Conservation (phyloP, 2,113 vertebrate genomes). For the Anarhynchus alexandrinus region DNA sequence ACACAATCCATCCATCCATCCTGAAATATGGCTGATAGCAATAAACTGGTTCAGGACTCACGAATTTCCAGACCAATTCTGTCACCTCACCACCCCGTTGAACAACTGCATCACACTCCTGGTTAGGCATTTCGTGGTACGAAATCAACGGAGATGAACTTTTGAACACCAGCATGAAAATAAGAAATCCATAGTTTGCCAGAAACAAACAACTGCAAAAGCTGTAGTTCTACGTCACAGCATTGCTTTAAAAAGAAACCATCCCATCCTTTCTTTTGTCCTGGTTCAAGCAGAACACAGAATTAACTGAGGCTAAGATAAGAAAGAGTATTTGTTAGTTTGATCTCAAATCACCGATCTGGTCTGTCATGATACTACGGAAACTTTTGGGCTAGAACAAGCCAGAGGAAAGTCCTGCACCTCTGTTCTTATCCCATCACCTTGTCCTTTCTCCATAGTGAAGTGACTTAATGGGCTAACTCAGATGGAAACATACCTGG, state of each 20-base stretch:
- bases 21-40: rapidly evolving
- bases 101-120: background rate
- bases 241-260: background rate
- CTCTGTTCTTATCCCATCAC: background rate
- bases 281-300: background rate
- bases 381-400: background rate
- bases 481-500: background rate
- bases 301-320: background rate
- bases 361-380: background rate
- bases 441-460: background rate
- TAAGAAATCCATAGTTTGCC: background rate
- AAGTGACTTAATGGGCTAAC: background rate
- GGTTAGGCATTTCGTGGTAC: background rate
- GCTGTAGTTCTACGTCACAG: background rate
- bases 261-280: background rate
- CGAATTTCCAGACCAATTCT: background rate
- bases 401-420: background rate
- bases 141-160: background rate
- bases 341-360: background rate
- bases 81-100: background rate
- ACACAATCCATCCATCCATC: background rate
- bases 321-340: background rate
- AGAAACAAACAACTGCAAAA: background rate
- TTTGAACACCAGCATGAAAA: background rate
- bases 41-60: background rate